Evolutionary conservation across 2,888 invertebrate species (phyloP).

Genomic region (Trachelus tabidus): DNA sequence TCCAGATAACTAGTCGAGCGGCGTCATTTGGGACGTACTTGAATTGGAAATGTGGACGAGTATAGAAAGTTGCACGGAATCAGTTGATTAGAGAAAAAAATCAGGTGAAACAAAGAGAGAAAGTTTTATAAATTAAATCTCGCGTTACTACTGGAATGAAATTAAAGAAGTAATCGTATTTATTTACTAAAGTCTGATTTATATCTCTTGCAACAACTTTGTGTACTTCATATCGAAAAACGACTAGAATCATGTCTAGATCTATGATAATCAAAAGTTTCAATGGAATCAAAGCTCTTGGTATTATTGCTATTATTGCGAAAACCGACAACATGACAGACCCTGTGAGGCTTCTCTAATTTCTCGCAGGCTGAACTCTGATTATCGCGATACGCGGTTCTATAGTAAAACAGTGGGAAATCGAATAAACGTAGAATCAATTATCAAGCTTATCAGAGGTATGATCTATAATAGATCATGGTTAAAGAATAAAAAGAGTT

Average conservation of each 20-base stretch:
- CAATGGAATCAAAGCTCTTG: background rate
- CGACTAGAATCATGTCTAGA: background rate
- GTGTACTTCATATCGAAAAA: background rate
- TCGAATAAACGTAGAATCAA: background rate
- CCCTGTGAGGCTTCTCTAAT: background rate
- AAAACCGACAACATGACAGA: background rate
- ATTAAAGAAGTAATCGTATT: background rate
- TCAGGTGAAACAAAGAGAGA: background rate
- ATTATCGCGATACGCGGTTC: background rate
- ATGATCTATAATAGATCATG: background rate
- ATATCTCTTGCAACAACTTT: background rate
- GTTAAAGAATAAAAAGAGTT: background rate
- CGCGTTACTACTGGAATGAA: background rate
- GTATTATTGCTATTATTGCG: background rate
- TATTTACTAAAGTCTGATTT: background rate
- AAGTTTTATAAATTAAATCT: background rate
- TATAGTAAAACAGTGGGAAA: background rate
- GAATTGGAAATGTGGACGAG: background rate
- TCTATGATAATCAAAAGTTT: background rate
- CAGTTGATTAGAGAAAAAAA: too few species aligned
- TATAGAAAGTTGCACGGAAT: too few species aligned
- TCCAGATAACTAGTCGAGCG: background rate
- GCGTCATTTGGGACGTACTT: background rate
- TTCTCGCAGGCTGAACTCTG: background rate
- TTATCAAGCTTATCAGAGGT: background rate